Base-by-base conservation (phyloP, 2,797 vertebrate species). In the Craterocephalus amniculus region DNA sequence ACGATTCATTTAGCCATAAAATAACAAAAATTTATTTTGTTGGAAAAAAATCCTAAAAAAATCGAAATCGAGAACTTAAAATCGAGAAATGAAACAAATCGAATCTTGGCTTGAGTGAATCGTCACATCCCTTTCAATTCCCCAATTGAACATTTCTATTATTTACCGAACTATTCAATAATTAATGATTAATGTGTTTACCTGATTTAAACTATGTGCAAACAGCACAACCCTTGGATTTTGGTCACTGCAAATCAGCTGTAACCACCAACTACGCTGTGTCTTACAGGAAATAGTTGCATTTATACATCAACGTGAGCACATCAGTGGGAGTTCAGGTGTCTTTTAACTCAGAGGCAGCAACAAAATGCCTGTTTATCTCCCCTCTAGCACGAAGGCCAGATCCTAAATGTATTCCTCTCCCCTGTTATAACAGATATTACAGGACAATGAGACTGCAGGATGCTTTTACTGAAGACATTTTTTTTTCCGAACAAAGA, bases 381-480 rank as follows among this genome's bases (percentile, higher is more conserved):
- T 74, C 40, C 36, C 40, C 3, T 61, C 45, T 3, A 51, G 1
- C 35, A 49, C 29, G 7, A 43, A 55, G 40, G 24, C 52, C 5
- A 40, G 22, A 62, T 60, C 40, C 40, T 45, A 55, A 62, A 62
- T 66, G 11, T 38, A 67, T 32, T 31, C 36, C 24, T 58, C 48
- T 26, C 38, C 31, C 55, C 62, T 67, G 35, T 35, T 22, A 72
- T 63, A n/a, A n/a, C 63, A 36, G 51, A 70, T 27, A 48, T 16
- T 20, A 60, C 6, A 36, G 58, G 24, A 79, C 68, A 69, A 58
- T 49, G 22, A 63, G 24, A 35, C 51, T 2, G 32, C 36, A 14
- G 56, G 16, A 58, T 45, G 59, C 63, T 54, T 59, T 7, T 36
- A 38, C 70, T 18, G 26, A 61, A 61, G 72, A 76, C 63, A n/a